These are phyloP conservation scores for Brachypodius melanocephalos DNA, from an alignment of 2,113 vertebrate genomes.

Conservation along the genomic window DNA sequence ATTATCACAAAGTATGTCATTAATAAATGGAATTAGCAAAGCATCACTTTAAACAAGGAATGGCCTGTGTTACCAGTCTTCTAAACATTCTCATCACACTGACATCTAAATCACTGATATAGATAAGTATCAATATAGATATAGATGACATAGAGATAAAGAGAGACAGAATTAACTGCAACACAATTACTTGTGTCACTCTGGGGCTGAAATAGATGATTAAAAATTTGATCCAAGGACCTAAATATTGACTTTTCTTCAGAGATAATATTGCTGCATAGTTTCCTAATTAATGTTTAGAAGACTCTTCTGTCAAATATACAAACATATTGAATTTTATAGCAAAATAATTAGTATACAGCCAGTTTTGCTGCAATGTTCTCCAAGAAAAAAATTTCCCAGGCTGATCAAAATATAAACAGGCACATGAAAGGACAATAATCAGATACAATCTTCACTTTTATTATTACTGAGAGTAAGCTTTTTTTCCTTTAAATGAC, in stretches of 20 bases:
- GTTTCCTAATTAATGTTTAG: background rate
- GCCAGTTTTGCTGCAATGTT: background rate
- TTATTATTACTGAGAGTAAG: background rate
- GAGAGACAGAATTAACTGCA: background rate
- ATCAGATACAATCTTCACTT: background rate
- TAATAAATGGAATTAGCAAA: background rate
- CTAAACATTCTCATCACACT: background rate
- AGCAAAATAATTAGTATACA: background rate
- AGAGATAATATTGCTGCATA: background rate
- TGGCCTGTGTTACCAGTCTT: background rate
- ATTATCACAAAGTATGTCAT: rapidly evolving
- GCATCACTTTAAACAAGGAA: background rate
- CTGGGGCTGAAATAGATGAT: background rate
- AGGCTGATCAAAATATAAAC: background rate
- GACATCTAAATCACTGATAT: background rate
- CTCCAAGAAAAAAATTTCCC: background rate
- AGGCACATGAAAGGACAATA: background rate
- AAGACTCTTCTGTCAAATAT: background rate
- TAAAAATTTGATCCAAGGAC: background rate
- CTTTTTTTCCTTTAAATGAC: background rate
- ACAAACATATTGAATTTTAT: background rate
- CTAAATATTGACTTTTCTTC: background rate
- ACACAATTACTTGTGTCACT: background rate
- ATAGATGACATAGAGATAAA: background rate
- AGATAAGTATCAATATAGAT: background rate